Percentiles rank a stretch among this genome's conserved stretches.
These are phyloP conservation scores for Grammomys surdaster DNA, from an alignment of 2,113 vertebrate species.

Conservation along the genomic window DNA sequence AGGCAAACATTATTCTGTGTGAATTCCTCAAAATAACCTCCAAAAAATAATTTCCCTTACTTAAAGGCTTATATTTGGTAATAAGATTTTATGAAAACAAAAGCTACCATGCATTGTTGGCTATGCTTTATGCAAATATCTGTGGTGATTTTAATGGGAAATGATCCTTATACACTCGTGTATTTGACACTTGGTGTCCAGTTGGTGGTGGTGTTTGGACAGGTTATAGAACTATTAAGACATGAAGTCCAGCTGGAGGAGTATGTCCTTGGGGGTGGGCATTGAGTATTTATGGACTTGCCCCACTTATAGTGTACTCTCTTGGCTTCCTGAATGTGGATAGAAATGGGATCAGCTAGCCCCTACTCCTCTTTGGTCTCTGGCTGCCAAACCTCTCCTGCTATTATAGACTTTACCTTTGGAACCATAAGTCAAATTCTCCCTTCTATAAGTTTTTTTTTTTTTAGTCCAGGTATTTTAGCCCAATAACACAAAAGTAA, in stretches of 20 bases:
- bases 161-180: too few relatives aligned
- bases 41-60: not conserved
- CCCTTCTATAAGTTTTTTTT: not conserved
- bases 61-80: not conserved
- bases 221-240: not conserved
- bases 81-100: conserved; percentile 15
- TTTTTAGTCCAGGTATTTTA: not conserved
- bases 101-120: not conserved
- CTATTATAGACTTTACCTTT: not conserved
- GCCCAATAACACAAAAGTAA: not conserved
- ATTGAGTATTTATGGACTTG: not conserved
- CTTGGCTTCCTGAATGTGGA: not conserved
- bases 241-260: not conserved
- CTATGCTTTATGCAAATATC: not conserved
- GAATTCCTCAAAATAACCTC: not conserved
- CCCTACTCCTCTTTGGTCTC: not conserved
- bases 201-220: not conserved
- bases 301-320: not conserved
- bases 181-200: not conserved
- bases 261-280: too few relatives aligned
- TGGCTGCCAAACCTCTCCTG: not conserved
- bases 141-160: not conserved
- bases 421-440: not conserved
- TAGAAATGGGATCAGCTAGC: too few relatives aligned
- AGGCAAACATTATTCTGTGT: not conserved